Base-by-base conservation (phyloP, 1,140 invertebrate species). In the Periplaneta americana region DNA sequence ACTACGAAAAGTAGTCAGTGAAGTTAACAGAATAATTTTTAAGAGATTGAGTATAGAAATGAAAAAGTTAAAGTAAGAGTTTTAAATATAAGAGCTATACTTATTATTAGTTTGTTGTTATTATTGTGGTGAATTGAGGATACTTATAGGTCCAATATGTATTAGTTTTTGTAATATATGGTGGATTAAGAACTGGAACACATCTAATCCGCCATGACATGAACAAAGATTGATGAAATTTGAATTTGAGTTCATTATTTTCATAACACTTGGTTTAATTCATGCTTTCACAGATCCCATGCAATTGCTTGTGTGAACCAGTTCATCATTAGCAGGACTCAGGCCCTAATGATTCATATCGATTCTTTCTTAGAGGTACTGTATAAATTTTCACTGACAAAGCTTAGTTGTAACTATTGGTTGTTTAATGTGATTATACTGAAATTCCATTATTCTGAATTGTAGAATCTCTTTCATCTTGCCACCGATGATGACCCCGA, bases 251-350 rank as follows among this genome's bases (percentile, higher is more conserved):
- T n/a, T n/a, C n/a, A n/a, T 66, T n/a, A 1, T 66, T 66, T 66
- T 66, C 5, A 66, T 66, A n/a, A 5, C 10, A 22, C 18, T 6
- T 32, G 34, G 17, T 34, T 33, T 17, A 9, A 10, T 76, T 9
- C 34, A 32, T 82, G 31, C n/a, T 81, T 82, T 34, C n/a, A 82
- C 85, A 94, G 97, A 86, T 98, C 97, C 48, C 97, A 99, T 91
- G 98, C 98, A 31, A 97, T 99, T 85, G 97, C 96, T 39, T 99
- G 98, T 92, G 97, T 99, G 5, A 99, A 99, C 91, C 97, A 98
- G 86, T 99, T 99, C 87, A 99, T 99, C 85, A 95, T 98, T 83
- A 95, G 94, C 85, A 91, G 97, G 84, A 96, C 97, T 22, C 95
- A 94, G 87, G 96, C 96, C 17, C 89, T 99, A 15, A 98, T 99